Conservation (phyloP, 2,888 invertebrate species). For the Xanthorhoe designata region DNA sequence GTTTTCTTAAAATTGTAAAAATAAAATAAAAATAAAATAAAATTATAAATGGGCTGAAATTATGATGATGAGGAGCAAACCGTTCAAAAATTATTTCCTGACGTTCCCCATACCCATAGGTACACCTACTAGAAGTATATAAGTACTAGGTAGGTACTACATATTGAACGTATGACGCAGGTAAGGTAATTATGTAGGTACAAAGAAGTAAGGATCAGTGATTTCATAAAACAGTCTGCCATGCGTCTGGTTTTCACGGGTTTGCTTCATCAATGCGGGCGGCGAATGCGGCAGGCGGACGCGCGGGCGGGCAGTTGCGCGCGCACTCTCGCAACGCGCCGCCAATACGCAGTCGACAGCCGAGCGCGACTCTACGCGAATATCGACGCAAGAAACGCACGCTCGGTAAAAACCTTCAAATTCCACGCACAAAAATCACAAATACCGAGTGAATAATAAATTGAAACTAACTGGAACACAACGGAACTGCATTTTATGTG, state of each 20-base stretch:
- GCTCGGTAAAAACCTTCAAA: conserved; percentile 41
- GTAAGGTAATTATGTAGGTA: neutral
- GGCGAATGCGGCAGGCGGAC: conserved; percentile 47
- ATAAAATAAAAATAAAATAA: too few species aligned
- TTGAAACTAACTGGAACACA: neutral
- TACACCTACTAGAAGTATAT: too few species aligned
- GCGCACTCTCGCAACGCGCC: conserved; percentile 62
- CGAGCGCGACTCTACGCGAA: conserved; percentile 62
- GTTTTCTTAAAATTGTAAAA: too few species aligned
- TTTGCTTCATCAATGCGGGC: conserved; percentile 25
- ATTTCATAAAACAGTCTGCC: conserved; percentile 16
- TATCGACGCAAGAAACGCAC: conserved; percentile 68
- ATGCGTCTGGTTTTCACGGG: conserved; percentile 27
- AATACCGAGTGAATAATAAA: neutral
- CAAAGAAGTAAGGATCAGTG: neutral
- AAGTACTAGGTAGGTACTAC: too few species aligned
- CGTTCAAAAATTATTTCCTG: too few species aligned
- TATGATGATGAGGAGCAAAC: too few species aligned
- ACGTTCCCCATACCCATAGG: too few species aligned
- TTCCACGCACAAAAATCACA: conserved; percentile 4
- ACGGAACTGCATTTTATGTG: conserved; percentile 13
- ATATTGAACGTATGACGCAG: neutral
- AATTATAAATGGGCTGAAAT: too few species aligned
- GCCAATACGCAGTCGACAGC: conserved; percentile 68
- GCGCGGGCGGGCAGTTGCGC: conserved; percentile 53